Base-by-base conservation (phyloP, 2,797 vertebrate species). In the Sciaenops ocellatus region DNA sequence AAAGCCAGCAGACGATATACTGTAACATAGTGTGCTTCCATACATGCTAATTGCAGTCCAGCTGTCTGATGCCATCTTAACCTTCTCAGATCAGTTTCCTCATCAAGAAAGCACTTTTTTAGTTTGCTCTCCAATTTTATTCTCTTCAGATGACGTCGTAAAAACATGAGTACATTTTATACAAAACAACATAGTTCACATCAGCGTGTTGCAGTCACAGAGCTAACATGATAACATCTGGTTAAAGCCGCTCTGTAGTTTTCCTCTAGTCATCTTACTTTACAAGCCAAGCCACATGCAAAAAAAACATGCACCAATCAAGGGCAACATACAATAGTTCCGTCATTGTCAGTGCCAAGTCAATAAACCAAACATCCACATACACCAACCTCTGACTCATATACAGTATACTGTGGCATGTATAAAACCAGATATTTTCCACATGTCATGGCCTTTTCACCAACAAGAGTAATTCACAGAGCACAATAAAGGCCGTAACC, bases 211-310 rank as follows among this genome's bases (percentile, higher is more conserved):
- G 87, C 91, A 93, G 92, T 92, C 88, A 86, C 69, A 81, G 80
- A 93, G 88, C 89, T 87, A 67, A 65, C 24, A 73, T 79, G 54
- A 59, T 50, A 74, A 87, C 34, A 65, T 66, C 72, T 72, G 73
- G 65, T 77, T 71, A 67, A 83, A 76, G 73, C 64, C 4, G 30
- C 65, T 69, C 69, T 71, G 69, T 68, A 50, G 56, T 71, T 84
- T 86, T 83, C 76, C 65, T 80, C 46, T 48, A 57, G 76, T 85
- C 68, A 74, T 76, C 69, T 63, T 63, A 79, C 67, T 77, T 72
- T 78, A 77, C 67, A 84, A 90, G 87, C 82, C 70, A 89, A 91
- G 83, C 89, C 85, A 87, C 91, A 91, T 91, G 90, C 88, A 79
- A 47, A 80, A 71, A 77, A 78, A 78, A 60, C 89, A 91, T 93